Evolutionary conservation across 2,888 invertebrate genomes (phyloP), one percentile per base, ranked within the genome.

Genomic region (Agrotis clavis): DNA sequence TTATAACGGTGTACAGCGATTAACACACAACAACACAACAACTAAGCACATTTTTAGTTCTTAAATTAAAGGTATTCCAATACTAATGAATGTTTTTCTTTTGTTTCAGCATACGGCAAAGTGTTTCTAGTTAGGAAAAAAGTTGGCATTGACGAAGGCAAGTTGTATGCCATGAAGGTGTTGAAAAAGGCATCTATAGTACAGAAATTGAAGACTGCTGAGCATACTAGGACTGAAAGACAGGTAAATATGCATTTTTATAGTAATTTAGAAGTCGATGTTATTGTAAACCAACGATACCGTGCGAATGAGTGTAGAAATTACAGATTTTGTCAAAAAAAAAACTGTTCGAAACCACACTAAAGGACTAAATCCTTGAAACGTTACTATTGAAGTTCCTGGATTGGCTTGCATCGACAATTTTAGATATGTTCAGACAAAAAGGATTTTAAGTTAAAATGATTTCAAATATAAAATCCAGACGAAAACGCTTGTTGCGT

Each of bases 131-230:
- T 99, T 83, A 97, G 99, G 83, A 99, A 99, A 96, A 97, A 98
- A 87, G 98, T 98, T 72, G 99, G 98, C 61, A 95, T 97, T 74
- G 99, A 99, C 96, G 97, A 98, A 88, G 98, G 98, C 63, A 98
- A 98, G 85, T 97, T 99, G 77, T 99, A 99, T 96, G 99, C 99
- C 72, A 99, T 99, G 99, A 99, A 99, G 96, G 99, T 99, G 84
- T 96, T 99, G 91, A 99, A 99, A 95, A 99, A 99, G 93, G 98
- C 99, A 68, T 98, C 98, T 45, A 99, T 99, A 88, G 98, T 99
- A 53, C 98, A 98, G 94, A 99, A 99, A 96, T 98, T 98, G 92
- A 99, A 99, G 96, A 99, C 99, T 71, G 98, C 99, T 16, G 99
- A 99, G 92, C 99, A 99, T 95, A 99, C 99, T 47, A 98, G 98